Evolutionary conservation across 2,888 invertebrate species (phyloP), one percentile per base, ranked within the genome.

Genomic region (Calliphora vomitoria): DNA sequence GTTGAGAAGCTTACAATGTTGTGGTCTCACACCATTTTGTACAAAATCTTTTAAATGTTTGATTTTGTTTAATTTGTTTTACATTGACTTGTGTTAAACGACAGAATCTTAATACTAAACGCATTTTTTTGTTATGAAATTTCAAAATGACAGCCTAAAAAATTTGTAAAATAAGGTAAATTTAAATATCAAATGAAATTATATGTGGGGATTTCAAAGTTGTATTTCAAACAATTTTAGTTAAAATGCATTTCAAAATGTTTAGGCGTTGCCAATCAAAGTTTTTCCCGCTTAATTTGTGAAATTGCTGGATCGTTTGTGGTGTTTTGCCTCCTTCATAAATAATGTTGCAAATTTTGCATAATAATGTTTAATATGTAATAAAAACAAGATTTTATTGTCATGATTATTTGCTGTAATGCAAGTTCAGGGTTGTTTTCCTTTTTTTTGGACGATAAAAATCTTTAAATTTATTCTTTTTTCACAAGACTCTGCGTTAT

Each of bases 81-180:
- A 62, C 1, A 18, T 50, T 25, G n/a, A 76, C n/a, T 87, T 82
- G 71, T 53, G 79, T 75, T 76, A 80, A 83, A 78, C 78, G 79
- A 87, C 82, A 87, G 74, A 85, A 81, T 74, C 72, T 85, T 38
- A 58, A 44, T 55, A 87, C 6, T 11, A 69, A 60, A 31, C 55
- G 53, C 86, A 87, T 88, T 68, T 69, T 25, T n/a, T 69, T 4
- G n/a, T 1, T 1, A 0, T 25, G 10, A 41, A 10, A 8, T 55
- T 55, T 55, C 10, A 50, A 13, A 50, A 50, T 50, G 3, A 50
- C 4, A 5, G n/a, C 15, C n/a, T 50, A 50, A 50, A 50, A 50
- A 50, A 3, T 50, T 35, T 35, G 4, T 35, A 5, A 35, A 35
- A 35, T 35, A 35, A 35, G 6, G 35, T 5, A 35, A 35, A 35